These are phyloP conservation scores for Athetis lepigone DNA, from an alignment of 2,888 invertebrate species.

Conservation along the genomic window DNA sequence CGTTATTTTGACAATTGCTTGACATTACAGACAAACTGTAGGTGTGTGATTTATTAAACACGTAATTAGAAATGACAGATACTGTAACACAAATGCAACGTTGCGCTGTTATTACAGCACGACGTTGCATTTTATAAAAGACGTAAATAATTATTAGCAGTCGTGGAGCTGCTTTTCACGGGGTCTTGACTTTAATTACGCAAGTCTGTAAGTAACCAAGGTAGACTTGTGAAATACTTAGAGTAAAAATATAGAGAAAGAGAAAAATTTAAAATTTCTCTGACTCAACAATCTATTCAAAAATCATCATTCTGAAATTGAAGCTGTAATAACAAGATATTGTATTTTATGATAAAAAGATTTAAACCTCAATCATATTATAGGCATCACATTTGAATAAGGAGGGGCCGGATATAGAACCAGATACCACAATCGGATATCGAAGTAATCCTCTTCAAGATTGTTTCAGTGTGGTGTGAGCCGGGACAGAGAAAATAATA, in stretches of 20 bases:
- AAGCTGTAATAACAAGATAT: too few relatives aligned
- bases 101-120: too few relatives aligned
- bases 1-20: conserved; percentile 44
- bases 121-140: conserved; percentile 42
- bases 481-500: conserved; percentile 39
- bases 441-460: conserved; percentile 35
- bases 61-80: conserved; percentile 46
- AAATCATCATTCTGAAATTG: too few relatives aligned
- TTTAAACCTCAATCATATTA: conserved; percentile 8
- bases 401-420: conserved; percentile 1
- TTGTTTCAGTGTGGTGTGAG: conserved; percentile 9
- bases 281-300: too few relatives aligned
- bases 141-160: conserved; percentile 25
- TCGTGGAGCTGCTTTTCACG: conserved; percentile 40
- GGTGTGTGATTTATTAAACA: conserved; percentile 44
- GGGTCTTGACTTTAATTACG: conserved; percentile 27
- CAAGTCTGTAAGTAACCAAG: conserved; percentile 14
- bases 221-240: too few relatives aligned
- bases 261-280: too few relatives aligned
- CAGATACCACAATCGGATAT: conserved; percentile 45
- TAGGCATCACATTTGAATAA: conserved; percentile 17
- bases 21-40: conserved; percentile 16
- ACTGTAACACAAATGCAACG: conserved; percentile 32
- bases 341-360: background rate
- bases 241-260: too few relatives aligned